These are phyloP conservation scores for Anthonomus grandis DNA, from an alignment of 1,140 invertebrate species.

Conservation along the genomic window DNA sequence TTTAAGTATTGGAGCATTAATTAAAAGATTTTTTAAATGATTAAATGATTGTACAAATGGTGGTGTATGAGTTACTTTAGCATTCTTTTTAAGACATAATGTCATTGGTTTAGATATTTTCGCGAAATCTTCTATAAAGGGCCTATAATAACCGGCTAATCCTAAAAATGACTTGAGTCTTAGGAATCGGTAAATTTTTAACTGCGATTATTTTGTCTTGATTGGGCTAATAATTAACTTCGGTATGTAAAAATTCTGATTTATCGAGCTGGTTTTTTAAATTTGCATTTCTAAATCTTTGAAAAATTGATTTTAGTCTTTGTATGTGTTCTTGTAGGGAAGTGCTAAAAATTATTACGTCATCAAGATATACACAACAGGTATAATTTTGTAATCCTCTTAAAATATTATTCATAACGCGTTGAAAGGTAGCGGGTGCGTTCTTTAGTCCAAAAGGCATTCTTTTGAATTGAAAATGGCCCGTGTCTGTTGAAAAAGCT, in stretches of 20 bases:
- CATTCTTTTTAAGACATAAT: constrained; percentile 14
- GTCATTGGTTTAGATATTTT: constrained; percentile 30
- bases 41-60: constrained; percentile 12
- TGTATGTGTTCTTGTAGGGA: constrained; percentile 41
- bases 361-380: constrained; percentile 45
- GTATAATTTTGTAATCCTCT: no score
- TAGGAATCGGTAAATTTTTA: constrained; percentile 41
- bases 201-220: constrained; percentile 23
- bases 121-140: constrained; percentile 35
- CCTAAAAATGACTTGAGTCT: constrained; percentile 25
- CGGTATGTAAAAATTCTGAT: constrained; percentile 34
- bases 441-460: no score
- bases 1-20: constrained; percentile 23
- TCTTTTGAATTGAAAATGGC: no score
- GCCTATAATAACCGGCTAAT: constrained; percentile 30
- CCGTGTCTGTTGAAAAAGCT: no score
- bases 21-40: constrained; percentile 20
- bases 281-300: constrained; percentile 24
- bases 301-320: constrained; percentile 38
- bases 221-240: constrained; percentile 8
- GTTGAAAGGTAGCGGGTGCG: no score
- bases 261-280: constrained; percentile 34
- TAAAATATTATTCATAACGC: no score
- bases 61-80: constrained; percentile 1
- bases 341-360: constrained; percentile 39